These are phyloP conservation scores for Osmoderma eremita DNA, from an alignment of 2,888 invertebrate species.

Conservation along the genomic window DNA sequence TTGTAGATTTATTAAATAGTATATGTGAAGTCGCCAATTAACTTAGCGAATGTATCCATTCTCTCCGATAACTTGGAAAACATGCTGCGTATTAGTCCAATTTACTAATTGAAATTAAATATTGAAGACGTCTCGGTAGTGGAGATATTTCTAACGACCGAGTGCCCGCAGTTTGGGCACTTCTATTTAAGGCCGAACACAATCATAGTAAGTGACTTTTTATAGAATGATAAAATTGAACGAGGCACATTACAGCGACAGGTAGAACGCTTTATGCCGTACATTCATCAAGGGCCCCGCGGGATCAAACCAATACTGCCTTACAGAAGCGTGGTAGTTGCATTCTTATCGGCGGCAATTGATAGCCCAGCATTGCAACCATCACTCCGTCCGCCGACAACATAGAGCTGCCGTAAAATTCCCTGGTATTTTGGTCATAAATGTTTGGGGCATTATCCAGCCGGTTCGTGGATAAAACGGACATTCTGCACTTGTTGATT, in stretches of 20 bases:
- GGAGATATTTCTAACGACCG: slow-evolving; percentile 24
- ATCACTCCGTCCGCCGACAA: slow-evolving; percentile 39
- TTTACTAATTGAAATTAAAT: slow-evolving; percentile 35
- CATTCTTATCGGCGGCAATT: slow-evolving; percentile 44
- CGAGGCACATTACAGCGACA: slow-evolving; percentile 42
- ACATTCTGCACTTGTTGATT: slow-evolving; percentile 42
- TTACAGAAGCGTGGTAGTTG: slow-evolving; percentile 32
- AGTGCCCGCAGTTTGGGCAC: slow-evolving; percentile 24
- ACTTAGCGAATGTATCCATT: not conserved
- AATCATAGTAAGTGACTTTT: slow-evolving; percentile 48
- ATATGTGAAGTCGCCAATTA: slow-evolving; percentile 2
- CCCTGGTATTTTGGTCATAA: slow-evolving; percentile 37
- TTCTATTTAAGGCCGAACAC: slow-evolving; percentile 36
- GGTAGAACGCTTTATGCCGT: slow-evolving; percentile 41
- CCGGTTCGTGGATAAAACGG: slow-evolving; percentile 39
- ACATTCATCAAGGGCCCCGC: slow-evolving; percentile 42
- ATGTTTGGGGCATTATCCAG: slow-evolving; percentile 41
- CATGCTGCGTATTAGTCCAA: slow-evolving; percentile 13
- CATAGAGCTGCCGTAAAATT: slow-evolving; percentile 39
- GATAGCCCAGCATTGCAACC: slow-evolving; percentile 41
- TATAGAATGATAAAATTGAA: slow-evolving; percentile 48
- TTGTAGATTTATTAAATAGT: too few species aligned
- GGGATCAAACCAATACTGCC: slow-evolving; percentile 35
- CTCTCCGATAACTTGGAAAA: not conserved
- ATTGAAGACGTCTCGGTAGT: slow-evolving; percentile 18